Conservation (phyloP, 2,888 invertebrate species). For the Hyppa rectilinea region DNA sequence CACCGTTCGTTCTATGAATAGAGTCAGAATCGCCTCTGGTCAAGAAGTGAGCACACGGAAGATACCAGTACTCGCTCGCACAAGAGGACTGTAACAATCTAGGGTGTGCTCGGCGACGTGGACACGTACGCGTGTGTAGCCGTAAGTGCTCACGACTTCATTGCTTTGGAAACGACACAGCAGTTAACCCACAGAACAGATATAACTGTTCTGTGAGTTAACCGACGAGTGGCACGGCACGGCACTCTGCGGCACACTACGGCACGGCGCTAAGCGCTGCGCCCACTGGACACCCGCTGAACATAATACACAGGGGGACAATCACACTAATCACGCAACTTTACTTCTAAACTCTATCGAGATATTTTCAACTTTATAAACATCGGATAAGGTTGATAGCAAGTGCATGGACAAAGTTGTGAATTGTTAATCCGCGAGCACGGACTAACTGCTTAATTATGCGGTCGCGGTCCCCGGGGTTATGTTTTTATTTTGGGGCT, state of each 20-base stretch:
- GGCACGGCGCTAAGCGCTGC: conserved; percentile 19
- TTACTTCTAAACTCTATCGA: neutral
- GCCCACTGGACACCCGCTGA: conserved; percentile 36
- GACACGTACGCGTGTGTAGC: neutral
- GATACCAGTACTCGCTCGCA: neutral
- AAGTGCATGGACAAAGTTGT: conserved; percentile 44
- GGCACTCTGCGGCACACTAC: neutral
- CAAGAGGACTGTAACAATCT: neutral
- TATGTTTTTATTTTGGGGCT: conserved; percentile 84
- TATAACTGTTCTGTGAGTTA: no score
- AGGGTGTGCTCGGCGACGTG: neutral
- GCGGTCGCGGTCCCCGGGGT: conserved; percentile 77
- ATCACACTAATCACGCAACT: conserved; percentile 44
- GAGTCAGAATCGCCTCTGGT: neutral
- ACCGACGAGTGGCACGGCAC: conserved; percentile 1
- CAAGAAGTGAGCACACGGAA: neutral
- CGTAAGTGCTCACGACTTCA: conserved; percentile 11
- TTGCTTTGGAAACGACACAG: conserved; percentile 16
- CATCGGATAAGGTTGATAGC: conserved; percentile 10
- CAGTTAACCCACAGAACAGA: conserved; percentile 4
- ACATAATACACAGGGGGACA: conserved; percentile 51
- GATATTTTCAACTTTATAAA: conserved; percentile 36
- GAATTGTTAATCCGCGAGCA: conserved; percentile 76
- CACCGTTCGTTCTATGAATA: neutral
- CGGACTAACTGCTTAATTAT: conserved; percentile 85